These are phyloP conservation scores for Ptilodon capucinus DNA, from an alignment of 2,888 invertebrate species.

Conservation along the genomic window DNA sequence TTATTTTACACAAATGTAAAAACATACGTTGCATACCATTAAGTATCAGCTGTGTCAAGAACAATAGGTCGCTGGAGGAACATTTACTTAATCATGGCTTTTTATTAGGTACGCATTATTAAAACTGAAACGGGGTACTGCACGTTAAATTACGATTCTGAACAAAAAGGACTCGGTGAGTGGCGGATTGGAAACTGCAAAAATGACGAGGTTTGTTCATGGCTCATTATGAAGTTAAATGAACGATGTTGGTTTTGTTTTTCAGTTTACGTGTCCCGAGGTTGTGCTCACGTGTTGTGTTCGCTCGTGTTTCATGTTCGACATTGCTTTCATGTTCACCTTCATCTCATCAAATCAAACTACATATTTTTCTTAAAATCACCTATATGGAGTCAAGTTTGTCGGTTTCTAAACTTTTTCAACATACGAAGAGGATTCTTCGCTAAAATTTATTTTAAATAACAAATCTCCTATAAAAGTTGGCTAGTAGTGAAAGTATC, in stretches of 20 bases:
- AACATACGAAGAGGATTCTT: too few species aligned
- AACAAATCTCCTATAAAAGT: too few species aligned
- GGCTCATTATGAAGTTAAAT: constrained; percentile 75
- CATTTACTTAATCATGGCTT: constrained; percentile 69
- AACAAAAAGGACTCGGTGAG: constrained; percentile 64
- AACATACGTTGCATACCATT: constrained; percentile 48
- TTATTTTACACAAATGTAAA: constrained; percentile 49
- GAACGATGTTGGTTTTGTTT: constrained; percentile 62
- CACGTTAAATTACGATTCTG: constrained; percentile 64
- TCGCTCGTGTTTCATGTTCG: too few species aligned
- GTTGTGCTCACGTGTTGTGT: constrained; percentile 42
- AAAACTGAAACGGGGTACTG: constrained; percentile 59
- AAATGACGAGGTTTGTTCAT: constrained; percentile 74
- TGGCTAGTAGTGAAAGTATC: too few species aligned
- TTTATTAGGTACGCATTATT: constrained; percentile 68
- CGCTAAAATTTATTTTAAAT: too few species aligned
- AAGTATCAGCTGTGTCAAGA: constrained; percentile 58
- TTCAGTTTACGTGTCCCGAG: constrained; percentile 48
- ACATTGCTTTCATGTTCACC: too few species aligned
- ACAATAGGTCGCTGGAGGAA: constrained; percentile 64
- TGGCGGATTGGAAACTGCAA: constrained; percentile 63
- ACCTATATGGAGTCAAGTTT: too few species aligned
- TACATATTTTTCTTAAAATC: too few species aligned
- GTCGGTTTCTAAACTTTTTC: too few species aligned
- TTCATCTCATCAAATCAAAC: too few species aligned